Evolutionary conservation across 2,797 vertebrate genomes (phyloP).

Genomic region (Pipistrellus pipistrellus): DNA sequence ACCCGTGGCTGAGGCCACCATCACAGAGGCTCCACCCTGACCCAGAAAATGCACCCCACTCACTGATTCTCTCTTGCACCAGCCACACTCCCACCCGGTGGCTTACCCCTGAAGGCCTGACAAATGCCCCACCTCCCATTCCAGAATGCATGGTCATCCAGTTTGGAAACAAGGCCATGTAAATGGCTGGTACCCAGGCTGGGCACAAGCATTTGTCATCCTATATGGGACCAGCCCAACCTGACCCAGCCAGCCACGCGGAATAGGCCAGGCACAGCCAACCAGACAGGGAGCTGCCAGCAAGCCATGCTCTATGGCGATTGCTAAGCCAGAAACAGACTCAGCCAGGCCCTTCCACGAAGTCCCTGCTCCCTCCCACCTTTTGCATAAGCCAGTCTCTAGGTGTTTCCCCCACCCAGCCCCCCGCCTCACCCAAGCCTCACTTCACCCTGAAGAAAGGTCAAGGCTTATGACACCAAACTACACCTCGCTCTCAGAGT

Average conservation of each 20-base stretch:
- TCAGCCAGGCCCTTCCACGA: too few species aligned
- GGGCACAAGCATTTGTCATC: neutral
- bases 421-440: neutral
- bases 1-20: neutral
- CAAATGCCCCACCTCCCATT: conserved; percentile 55
- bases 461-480: neutral
- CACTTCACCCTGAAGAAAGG: neutral
- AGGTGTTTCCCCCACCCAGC: neutral
- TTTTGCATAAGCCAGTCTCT: neutral
- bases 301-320: neutral
- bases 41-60: conserved; percentile 62
- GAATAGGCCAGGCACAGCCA: rapidly evolving
- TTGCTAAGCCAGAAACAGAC: neutral
- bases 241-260: neutral
- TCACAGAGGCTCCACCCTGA: conserved; percentile 57
- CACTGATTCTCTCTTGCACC: neutral
- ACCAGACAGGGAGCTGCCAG: neutral
- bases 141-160: conserved; percentile 47
- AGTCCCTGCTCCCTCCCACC: neutral
- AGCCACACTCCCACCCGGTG: conserved; percentile 36
- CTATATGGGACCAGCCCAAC: neutral
- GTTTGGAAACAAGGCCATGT: conserved; percentile 51
- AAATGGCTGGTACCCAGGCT: neutral
- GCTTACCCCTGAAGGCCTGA: neutral
- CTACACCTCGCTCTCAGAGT: neutral